phyloP scores from a whole-genome alignment of 2,888 invertebrate genomes.

The Plusia festucae region DNA sequence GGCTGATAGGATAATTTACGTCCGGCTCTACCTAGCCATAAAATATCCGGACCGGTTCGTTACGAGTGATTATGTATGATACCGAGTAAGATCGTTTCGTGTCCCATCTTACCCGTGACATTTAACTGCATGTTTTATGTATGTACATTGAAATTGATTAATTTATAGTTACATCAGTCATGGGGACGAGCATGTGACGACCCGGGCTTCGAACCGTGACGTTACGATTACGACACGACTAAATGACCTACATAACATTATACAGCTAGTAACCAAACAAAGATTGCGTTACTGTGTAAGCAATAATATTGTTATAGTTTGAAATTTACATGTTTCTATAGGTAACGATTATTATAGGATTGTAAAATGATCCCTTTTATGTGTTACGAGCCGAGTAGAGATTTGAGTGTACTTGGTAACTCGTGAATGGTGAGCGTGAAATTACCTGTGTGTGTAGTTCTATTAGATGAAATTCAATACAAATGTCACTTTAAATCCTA shows the following conservation, averaged over 20 bases:
- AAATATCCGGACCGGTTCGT: slow-evolving; percentile 35
- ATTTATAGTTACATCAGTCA: slow-evolving; percentile 62
- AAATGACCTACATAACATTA: slow-evolving; percentile 49
- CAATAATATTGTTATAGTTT: slow-evolving; percentile 14
- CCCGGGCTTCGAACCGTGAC: slow-evolving; percentile 54
- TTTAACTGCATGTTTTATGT: slow-evolving; percentile 60
- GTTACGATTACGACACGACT: slow-evolving; percentile 54
- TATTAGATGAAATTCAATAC: neutral
- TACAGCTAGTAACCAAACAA: slow-evolving; percentile 33
- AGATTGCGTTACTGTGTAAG: slow-evolving; percentile 23
- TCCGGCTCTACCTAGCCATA: slow-evolving; percentile 22
- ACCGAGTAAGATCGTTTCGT: slow-evolving; percentile 39
- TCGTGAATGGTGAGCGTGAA: slow-evolving; percentile 10
- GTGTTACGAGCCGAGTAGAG: slow-evolving; percentile 11
- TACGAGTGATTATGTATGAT: slow-evolving; percentile 12
- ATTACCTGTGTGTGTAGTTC: slow-evolving; percentile 9
- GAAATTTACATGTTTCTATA: slow-evolving; percentile 9
- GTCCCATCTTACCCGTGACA: slow-evolving; percentile 43
- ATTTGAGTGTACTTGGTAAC: slow-evolving; percentile 6
- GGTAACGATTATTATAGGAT: slow-evolving; percentile 9
- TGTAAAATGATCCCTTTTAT: slow-evolving; percentile 21
- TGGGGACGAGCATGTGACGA: slow-evolving; percentile 61
- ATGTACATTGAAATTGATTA: slow-evolving; percentile 58
- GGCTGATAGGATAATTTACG: slow-evolving; percentile 40
- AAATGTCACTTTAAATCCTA: neutral